Evolutionary conservation across 2,113 vertebrate species (phyloP).

Genomic region (Microcebus tavaratra): DNA sequence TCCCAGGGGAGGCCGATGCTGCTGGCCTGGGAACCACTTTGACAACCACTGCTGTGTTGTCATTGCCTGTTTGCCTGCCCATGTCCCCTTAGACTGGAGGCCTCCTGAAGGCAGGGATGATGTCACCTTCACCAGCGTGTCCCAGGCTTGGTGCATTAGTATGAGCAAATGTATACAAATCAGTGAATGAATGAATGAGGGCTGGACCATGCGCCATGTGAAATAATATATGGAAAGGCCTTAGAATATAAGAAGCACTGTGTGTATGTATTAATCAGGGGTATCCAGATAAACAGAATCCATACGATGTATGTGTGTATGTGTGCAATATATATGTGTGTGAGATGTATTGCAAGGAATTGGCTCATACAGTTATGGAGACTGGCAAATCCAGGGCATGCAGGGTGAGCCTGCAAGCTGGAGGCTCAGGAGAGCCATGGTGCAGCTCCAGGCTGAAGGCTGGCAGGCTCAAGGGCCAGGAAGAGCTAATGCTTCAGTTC

Average conservation of each 20-base stretch:
- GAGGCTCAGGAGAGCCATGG: background rate
- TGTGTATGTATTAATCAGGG: background rate
- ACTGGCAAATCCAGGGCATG: background rate
- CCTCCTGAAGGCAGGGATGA: background rate
- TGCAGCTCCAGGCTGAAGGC: background rate
- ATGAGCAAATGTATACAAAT: background rate
- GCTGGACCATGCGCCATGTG: background rate
- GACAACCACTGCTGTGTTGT: background rate
- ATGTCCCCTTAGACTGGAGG: background rate
- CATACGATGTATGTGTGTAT: background rate
- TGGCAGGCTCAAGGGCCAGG: background rate
- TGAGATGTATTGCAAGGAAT: background rate
- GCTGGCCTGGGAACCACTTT: background rate
- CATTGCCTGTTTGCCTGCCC: background rate
- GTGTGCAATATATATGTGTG: too few species aligned
- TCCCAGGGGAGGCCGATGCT: background rate
- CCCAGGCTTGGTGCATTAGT: background rate
- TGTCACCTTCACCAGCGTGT: fast-evolving
- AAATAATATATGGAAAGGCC: background rate
- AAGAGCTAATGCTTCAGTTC: background rate
- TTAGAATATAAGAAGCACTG: background rate
- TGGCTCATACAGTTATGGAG: background rate
- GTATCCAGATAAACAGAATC: background rate
- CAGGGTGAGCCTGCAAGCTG: background rate
- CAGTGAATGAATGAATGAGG: background rate